Conservation (phyloP, 2,888 invertebrate species). For the Drosophila setosimentum region DNA sequence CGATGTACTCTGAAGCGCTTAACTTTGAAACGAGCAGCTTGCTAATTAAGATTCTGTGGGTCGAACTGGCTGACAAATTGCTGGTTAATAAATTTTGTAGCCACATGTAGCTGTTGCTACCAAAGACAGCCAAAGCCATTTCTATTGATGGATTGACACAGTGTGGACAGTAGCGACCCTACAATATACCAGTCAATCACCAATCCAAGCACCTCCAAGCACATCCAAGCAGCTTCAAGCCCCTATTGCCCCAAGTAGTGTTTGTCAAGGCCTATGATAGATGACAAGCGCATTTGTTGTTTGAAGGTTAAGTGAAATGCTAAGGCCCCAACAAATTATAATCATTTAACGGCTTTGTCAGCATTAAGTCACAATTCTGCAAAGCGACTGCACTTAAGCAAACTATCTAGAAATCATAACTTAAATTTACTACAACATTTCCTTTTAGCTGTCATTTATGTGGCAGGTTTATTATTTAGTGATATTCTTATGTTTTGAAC, state of each 20-base stretch:
- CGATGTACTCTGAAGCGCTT: not conserved
- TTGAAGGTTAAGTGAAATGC: constrained; percentile 46
- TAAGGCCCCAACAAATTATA: constrained; percentile 62
- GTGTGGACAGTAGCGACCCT: constrained; percentile 42
- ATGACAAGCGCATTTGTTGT: constrained; percentile 53
- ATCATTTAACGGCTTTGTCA: constrained; percentile 70
- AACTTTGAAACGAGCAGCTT: not conserved
- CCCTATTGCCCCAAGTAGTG: constrained; percentile 26
- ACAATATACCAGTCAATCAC: not conserved
- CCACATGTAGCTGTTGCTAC: constrained; percentile 15
- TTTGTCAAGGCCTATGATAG: constrained; percentile 60
- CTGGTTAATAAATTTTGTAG: constrained; percentile 38
- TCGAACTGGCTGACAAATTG: constrained; percentile 28
- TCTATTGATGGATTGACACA: constrained; percentile 48
- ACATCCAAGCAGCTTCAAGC: constrained; percentile 7
- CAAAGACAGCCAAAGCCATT: constrained; percentile 24
- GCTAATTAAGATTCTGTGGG: constrained; percentile 20
- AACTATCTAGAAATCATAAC: not conserved
- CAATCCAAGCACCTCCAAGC: not conserved
- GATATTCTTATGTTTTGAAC: not conserved
- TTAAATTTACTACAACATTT: no score
- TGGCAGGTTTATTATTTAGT: not conserved
- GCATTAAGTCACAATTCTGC: constrained; percentile 43
- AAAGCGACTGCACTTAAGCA: not conserved
- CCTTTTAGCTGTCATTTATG: not conserved